A percentile compares a stretch with the other conserved stretches of the same genome.
These are phyloP conservation scores for Caenorhabditis imperialis DNA, from an alignment of 2,888 invertebrate species.

Conservation along the genomic window DNA sequence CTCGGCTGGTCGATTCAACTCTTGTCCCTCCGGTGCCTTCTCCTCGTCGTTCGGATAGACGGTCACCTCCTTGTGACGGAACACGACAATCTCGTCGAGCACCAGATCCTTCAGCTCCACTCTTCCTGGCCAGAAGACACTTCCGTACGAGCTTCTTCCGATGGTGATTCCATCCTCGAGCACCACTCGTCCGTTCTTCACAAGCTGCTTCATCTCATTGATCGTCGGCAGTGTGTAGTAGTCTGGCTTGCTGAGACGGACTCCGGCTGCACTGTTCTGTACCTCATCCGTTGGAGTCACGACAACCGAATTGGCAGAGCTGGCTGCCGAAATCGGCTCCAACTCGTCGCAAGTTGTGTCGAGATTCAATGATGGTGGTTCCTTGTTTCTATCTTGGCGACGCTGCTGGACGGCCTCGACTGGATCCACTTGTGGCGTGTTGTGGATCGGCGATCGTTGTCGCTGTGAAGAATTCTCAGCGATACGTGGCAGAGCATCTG, in stretches of 20 bases:
- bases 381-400: slow-evolving; percentile 40
- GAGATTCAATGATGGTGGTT: slow-evolving; percentile 45
- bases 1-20: slow-evolving; percentile 85
- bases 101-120: slow-evolving; percentile 65
- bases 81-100: slow-evolving; percentile 67
- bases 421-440: slow-evolving; percentile 36
- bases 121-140: slow-evolving; percentile 80
- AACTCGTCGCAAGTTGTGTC: slow-evolving; percentile 45
- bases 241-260: slow-evolving; percentile 86
- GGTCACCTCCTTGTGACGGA: slow-evolving; percentile 91
- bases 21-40: slow-evolving; percentile 90
- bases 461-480: not conserved
- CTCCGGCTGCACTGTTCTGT: slow-evolving; percentile 83
- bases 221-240: slow-evolving; percentile 92
- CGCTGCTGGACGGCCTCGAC: slow-evolving; percentile 36
- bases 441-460: slow-evolving; percentile 8
- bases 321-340: slow-evolving; percentile 33
- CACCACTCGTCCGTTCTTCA: slow-evolving; percentile 56
- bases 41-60: slow-evolving; percentile 92
- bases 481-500: slow-evolving; percentile 63
- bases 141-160: slow-evolving; percentile 80
- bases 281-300: slow-evolving; percentile 27
- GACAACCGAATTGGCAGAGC: slow-evolving; percentile 24
- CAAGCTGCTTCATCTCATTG: slow-evolving; percentile 83
- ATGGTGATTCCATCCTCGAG: slow-evolving; percentile 79